phyloP scores from a whole-genome alignment of 2,797 vertebrate genomes.

The Toxotes lorentzi region DNA sequence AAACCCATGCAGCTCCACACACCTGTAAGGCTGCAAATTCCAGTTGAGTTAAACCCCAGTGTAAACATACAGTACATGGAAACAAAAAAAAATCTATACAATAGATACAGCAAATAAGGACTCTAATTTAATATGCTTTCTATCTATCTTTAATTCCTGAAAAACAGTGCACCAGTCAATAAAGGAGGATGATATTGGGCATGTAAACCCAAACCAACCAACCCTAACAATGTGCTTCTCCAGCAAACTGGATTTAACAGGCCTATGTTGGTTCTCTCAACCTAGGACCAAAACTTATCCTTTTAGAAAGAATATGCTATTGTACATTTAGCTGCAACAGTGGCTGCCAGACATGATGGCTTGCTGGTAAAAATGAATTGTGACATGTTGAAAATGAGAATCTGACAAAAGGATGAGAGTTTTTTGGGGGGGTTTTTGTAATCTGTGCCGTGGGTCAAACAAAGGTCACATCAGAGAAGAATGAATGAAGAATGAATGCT shows the following conservation, averaged over 20 bases:
- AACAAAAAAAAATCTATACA: neutral
- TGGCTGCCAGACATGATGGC: neutral
- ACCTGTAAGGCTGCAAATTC: conserved; percentile 50
- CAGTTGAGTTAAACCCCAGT: conserved; percentile 24
- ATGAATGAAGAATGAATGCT: conserved; percentile 35
- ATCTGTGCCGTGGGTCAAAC: conserved; percentile 54
- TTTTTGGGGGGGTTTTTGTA: conserved; percentile 8
- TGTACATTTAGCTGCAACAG: neutral
- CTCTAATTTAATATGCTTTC: neutral
- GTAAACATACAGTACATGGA: conserved; percentile 18
- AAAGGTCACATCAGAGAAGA: conserved; percentile 51
- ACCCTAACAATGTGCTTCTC: neutral
- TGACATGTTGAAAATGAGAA: conserved; percentile 32
- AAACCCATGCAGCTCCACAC: conserved; percentile 41
- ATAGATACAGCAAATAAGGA: neutral
- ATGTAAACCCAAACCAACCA: neutral
- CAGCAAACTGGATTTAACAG: neutral
- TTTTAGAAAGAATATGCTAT: too few species aligned
- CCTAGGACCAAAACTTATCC: neutral
- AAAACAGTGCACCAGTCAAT: neutral
- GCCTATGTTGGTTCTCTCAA: neutral
- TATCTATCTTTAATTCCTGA: neutral
- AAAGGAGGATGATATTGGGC: neutral
- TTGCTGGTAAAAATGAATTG: conserved; percentile 31
- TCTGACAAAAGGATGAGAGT: conserved; percentile 23